Percentiles rank a stretch among this genome's conserved stretches.
Conservation (phyloP, 2,888 invertebrate species). For the Dastarcus helophoroides region DNA sequence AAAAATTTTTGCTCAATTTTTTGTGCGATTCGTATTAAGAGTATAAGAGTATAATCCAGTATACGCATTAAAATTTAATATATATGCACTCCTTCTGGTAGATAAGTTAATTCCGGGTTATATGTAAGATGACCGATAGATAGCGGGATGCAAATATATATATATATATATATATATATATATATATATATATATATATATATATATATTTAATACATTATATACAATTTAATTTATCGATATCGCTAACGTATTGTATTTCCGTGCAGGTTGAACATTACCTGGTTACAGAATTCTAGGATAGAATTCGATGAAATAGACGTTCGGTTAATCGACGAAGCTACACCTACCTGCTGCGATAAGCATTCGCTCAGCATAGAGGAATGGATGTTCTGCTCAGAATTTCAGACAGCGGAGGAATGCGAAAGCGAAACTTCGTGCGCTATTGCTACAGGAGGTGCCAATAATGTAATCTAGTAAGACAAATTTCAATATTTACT, state of each 20-base stretch:
- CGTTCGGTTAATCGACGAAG: conserved; percentile 30
- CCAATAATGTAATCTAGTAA: conserved; percentile 22
- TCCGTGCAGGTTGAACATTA: conserved; percentile 32
- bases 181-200: too few relatives aligned
- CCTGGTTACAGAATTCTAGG: conserved; percentile 30
- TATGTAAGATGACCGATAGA: too few relatives aligned
- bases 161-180: too few relatives aligned
- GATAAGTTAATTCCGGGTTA: too few relatives aligned
- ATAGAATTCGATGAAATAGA: conserved; percentile 24
- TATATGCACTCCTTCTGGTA: too few relatives aligned
- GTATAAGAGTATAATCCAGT: too few relatives aligned
- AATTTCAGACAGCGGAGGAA: conserved; percentile 38
- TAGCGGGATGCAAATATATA: too few relatives aligned
- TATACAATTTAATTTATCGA: background rate
- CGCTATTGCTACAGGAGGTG: conserved; percentile 43
- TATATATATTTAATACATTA: too few relatives aligned
- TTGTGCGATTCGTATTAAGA: too few relatives aligned
- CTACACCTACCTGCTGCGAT: conserved; percentile 24
- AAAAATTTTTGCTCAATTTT: too few relatives aligned
- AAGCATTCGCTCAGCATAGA: conserved; percentile 21
- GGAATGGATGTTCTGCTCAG: conserved; percentile 38
- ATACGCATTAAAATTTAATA: too few relatives aligned
- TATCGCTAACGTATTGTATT: background rate
- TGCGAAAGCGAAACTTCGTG: conserved; percentile 42
- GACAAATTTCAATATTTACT: background rate